Base-by-base conservation (phyloP, 2,113 vertebrate genomes). In the Choloepus hoffmanni region DNA sequence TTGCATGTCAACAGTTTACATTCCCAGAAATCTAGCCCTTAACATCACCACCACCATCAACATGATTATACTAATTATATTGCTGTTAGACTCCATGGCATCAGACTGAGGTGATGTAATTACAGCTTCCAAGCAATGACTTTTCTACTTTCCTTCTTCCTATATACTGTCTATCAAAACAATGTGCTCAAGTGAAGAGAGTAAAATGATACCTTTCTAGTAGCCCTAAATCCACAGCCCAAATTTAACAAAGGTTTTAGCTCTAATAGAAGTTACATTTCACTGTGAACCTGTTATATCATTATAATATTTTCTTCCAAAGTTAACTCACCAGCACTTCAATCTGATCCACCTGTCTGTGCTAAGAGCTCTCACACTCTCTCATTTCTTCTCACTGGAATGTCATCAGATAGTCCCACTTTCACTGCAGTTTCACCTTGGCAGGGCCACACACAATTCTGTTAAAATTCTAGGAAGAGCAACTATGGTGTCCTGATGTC, bases 71-170 rank as follows among this genome's bases (percentile, higher is more conserved):
- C 62, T 97, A 94, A 82, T 97, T 85, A 92, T 88, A 97, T 95
- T 97, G 63, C 85, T 92, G 77, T 92, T 24, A 53, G 96, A 94
- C 90, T 98, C 60, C 74, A 70, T 90, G 96, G 82, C 78, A 94
- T 96, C 97, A 79, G 93, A 96, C 90, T 45, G 91, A 97, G 92
- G 97, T 92, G 87, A 98, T 89, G 72, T 43, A 93, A 95, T 96
- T 96, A 97, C 65, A 90, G 45, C 78, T 97, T 97, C 33, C 86
- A 95, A 77, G 92, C 43, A 21, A 72, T 93, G 60, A 85, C 94
- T 90, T 85, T 96, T 96, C 79, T 81, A 40, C 36, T 89, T 89
- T 85, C 7, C 62, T 93, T 93, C 62, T 88, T 96, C 36, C 70
- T 74, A 48, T 74, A 85, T 58, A 62, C 33, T 85, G 2, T 62